A percentile compares a stretch with the other conserved stretches of the same genome.
Conservation (phyloP, 2,113 vertebrate genomes). For the Ondatra zibethicus region DNA sequence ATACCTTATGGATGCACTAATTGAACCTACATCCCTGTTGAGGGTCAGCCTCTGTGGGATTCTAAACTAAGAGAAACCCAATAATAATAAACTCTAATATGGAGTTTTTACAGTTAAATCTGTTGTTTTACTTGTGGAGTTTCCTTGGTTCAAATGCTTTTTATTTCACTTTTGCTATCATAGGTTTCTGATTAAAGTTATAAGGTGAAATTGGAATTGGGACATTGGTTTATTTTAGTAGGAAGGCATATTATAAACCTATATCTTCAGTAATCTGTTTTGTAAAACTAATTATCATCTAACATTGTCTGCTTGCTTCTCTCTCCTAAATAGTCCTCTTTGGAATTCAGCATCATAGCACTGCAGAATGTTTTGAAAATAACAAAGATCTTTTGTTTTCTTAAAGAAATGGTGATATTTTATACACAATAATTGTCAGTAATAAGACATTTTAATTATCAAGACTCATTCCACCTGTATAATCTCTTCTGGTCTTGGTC, state of each 20-base stretch:
- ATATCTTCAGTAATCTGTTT: neutral
- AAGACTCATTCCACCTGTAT: neutral
- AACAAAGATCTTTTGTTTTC: neutral
- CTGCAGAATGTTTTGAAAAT: neutral
- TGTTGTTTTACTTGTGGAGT: neutral
- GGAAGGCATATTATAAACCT: neutral
- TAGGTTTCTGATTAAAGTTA: neutral
- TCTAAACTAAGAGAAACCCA: neutral
- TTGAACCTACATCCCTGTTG: neutral
- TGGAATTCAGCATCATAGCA: neutral
- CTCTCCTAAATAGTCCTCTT: neutral
- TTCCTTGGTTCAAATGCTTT: neutral
- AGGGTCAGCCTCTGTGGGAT: neutral
- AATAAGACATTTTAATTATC: neutral
- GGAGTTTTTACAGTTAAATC: neutral
- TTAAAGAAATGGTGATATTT: conserved; percentile 20
- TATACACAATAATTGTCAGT: neutral
- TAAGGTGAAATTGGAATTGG: neutral
- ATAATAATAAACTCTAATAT: neutral
- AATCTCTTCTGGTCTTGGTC: neutral
- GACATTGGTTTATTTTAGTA: neutral
- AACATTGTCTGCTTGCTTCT: neutral
- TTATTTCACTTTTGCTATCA: neutral
- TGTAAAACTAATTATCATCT: neutral
- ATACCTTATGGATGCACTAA: neutral